phyloP scores from a whole-genome alignment of 2,888 invertebrate genomes.

The Drosophila tanythrix region DNA sequence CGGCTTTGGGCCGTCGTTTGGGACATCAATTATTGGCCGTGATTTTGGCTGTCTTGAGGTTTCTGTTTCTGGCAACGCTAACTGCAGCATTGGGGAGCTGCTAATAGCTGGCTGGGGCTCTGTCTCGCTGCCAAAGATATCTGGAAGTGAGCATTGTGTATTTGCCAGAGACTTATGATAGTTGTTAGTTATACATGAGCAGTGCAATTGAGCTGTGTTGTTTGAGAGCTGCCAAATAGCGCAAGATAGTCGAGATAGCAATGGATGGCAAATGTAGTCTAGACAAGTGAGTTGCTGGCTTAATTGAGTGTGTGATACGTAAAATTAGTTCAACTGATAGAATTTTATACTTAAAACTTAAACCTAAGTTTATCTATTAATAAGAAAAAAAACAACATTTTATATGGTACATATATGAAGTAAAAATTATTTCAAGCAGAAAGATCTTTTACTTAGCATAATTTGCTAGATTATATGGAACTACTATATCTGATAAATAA shows the following conservation, averaged over 20 bases:
- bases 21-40: slow-evolving; percentile 73
- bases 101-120: slow-evolving; percentile 45
- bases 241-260: background rate
- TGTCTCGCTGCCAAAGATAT: slow-evolving; percentile 24
- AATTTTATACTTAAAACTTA: background rate
- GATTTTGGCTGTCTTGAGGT: slow-evolving; percentile 67
- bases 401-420: background rate
- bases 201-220: slow-evolving; percentile 20
- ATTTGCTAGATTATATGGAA: background rate
- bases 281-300: background rate
- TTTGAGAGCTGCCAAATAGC: slow-evolving; percentile 1
- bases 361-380: background rate
- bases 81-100: slow-evolving; percentile 33
- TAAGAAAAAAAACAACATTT: background rate
- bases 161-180: slow-evolving; percentile 37
- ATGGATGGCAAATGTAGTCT: slow-evolving; percentile 6
- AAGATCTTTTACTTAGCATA: background rate
- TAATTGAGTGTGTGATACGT: background rate
- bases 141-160: slow-evolving; percentile 18
- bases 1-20: slow-evolving; percentile 59
- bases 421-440: background rate
- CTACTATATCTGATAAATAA: background rate
- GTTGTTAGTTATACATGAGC: slow-evolving; percentile 27
- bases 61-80: slow-evolving; percentile 40
- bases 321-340: background rate